Conservation (phyloP, 2,888 invertebrate species). For the Tuta absoluta region DNA sequence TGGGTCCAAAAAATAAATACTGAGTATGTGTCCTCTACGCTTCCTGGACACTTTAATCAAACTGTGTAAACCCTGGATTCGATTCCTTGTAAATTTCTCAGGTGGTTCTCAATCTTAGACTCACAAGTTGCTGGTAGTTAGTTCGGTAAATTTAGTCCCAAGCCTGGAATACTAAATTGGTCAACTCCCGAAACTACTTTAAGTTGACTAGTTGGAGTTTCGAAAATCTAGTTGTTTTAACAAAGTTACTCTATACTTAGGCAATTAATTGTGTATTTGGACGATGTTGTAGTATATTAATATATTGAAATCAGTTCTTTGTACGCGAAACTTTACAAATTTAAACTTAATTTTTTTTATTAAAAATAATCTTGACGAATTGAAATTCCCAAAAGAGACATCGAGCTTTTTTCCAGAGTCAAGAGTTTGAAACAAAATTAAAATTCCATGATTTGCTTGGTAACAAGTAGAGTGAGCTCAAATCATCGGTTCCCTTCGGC, state of each 20-base stretch:
- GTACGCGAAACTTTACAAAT: too few species aligned
- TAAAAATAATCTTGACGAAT: constrained; percentile 30
- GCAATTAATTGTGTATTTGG: neutral
- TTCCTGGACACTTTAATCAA: constrained; percentile 20
- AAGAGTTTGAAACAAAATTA: constrained; percentile 65
- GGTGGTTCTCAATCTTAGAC: constrained; percentile 15
- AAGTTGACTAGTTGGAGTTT: constrained; percentile 1
- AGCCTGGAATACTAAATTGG: constrained; percentile 13
- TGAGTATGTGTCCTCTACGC: neutral
- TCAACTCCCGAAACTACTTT: constrained; percentile 8
- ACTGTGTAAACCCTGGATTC: constrained; percentile 21
- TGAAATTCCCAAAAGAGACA: constrained; percentile 41
- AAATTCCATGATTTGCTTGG: constrained; percentile 60
- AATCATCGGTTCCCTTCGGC: constrained; percentile 66
- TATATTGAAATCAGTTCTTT: neutral
- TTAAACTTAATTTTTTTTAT: too few species aligned
- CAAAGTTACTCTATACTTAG: neutral
- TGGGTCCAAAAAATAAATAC: too few species aligned
- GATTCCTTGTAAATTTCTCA: constrained; percentile 1
- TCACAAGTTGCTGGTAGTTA: constrained; percentile 6
- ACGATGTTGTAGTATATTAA: neutral
- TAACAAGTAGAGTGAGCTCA: constrained; percentile 54
- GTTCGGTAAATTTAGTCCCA: constrained; percentile 14
- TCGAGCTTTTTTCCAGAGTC: constrained; percentile 39
- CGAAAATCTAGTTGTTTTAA: constrained; percentile 7